Base-by-base conservation (phyloP, 2,797 vertebrate species). In the Benthosema pterotum region DNA sequence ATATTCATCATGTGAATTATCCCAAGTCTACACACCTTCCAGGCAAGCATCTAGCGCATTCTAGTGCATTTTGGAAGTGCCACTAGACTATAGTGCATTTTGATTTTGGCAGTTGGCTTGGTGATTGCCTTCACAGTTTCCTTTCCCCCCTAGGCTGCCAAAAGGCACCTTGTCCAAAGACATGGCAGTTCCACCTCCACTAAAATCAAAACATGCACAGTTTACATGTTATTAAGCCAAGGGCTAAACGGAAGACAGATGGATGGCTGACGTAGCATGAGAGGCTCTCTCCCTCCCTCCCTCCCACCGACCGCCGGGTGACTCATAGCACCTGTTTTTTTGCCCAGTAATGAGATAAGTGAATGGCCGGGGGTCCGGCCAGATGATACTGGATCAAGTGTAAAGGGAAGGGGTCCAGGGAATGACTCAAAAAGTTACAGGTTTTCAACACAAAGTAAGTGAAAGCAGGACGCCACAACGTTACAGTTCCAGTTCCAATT, bases 111-210 rank as follows among this genome's bases (percentile, higher is more conserved):
- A n/a, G n/a, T n/a, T n/a, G n/a, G n/a, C 71, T 54, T 60, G 22
- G 56, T 75, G 69, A 85, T 83, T 79, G 74, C 79, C 78, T 85
- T 85, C 65, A 67, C 78, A 81, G 76, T 77, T 79, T 77, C 71
- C 63, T 62, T 43, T 60, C 67, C 70, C 2, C 2, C 22, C 22
- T 3, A n/a, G n/a, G n/a, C 57, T 67, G 72, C 81, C 80, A 82
- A n/a, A n/a, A 57, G 46, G 68, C 52, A 70, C 64, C 53, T 11
- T 75, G 76, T 84, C 74, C 77, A 84, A 57, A 77, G 65, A 60
- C 80, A 72, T 73, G 51, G 45, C 28, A n/a, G 12, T 45, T 69
- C 74, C 46, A 69, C 68, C 72, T 77, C 52, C 52, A 66, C 70
- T 65, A 71, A 74, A 74, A 78, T 78, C 75, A 65, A 82, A 82